Evolutionary conservation across 2,797 vertebrate genomes (phyloP).

Genomic region (Falco rusticolus): DNA sequence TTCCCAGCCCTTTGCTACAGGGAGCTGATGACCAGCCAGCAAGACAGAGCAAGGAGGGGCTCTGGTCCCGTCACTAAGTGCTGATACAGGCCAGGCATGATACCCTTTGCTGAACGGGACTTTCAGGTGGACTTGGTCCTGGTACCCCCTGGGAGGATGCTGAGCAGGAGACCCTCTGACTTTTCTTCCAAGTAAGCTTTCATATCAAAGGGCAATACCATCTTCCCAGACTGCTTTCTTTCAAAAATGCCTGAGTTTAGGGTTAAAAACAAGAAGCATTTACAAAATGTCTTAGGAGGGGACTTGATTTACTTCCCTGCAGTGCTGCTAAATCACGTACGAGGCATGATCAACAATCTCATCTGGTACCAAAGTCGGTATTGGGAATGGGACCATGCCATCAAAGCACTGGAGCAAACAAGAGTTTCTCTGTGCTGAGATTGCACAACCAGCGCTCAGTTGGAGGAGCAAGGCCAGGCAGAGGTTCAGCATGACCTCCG

Average conservation of each 20-base stretch:
- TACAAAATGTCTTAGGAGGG: not conserved
- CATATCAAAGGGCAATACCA: not conserved
- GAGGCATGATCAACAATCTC: not conserved
- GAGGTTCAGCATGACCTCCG: conserved; percentile 45
- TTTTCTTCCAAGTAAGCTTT: not conserved
- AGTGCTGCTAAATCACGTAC: not conserved
- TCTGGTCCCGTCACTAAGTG: not conserved
- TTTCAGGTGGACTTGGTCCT: not conserved
- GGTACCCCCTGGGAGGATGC: not conserved
- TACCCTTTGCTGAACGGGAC: not conserved
- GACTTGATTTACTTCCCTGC: not conserved
- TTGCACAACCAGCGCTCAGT: not conserved
- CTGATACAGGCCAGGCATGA: not conserved
- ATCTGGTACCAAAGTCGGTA: not conserved
- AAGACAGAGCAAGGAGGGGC: not conserved
- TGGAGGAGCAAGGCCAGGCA: not conserved
- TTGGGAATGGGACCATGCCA: not conserved
- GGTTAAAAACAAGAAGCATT: not conserved
- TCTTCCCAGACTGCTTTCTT: not conserved
- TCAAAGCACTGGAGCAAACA: not conserved
- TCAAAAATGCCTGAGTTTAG: accelerated
- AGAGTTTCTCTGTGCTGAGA: conserved; percentile 17
- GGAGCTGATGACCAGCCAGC: not conserved
- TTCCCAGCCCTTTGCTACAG: not conserved
- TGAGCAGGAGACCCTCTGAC: not conserved